Conservation (phyloP, 2,797 vertebrate species). For the Darevskia mixta region DNA sequence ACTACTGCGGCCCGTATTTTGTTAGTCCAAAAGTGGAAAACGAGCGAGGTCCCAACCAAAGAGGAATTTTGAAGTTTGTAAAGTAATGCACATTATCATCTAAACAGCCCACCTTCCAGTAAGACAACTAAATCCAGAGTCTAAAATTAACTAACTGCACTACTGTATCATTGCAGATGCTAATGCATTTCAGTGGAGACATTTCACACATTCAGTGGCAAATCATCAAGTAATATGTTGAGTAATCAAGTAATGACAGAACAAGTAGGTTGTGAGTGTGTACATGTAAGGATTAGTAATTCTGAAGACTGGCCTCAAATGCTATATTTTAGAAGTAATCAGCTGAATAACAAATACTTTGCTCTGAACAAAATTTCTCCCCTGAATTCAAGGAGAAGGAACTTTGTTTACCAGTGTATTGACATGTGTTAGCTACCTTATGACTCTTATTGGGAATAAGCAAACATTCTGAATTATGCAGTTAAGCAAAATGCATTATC, state of each 20-base stretch:
- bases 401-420: slow-evolving; percentile 20
- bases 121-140: too few species aligned
- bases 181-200: background rate
- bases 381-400: slow-evolving; percentile 18
- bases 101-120: too few species aligned
- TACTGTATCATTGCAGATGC: background rate
- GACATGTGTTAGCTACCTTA: background rate
- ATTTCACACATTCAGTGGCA: background rate
- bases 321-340: slow-evolving; percentile 14
- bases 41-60: too few species aligned
- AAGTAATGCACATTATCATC: too few species aligned
- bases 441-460: slow-evolving; percentile 9
- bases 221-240: background rate
- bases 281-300: background rate
- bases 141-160: too few species aligned
- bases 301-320: background rate
- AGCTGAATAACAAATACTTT: background rate
- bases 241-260: slow-evolving; percentile 1
- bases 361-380: slow-evolving; percentile 1
- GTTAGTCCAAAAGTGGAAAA: too few species aligned
- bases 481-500: background rate
- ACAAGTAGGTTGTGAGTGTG: background rate
- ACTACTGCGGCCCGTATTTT: too few species aligned
- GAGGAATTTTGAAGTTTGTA: too few species aligned
- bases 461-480: background rate